These are phyloP conservation scores for Meganola albula DNA, from an alignment of 2,888 invertebrate genomes.

Conservation along the genomic window DNA sequence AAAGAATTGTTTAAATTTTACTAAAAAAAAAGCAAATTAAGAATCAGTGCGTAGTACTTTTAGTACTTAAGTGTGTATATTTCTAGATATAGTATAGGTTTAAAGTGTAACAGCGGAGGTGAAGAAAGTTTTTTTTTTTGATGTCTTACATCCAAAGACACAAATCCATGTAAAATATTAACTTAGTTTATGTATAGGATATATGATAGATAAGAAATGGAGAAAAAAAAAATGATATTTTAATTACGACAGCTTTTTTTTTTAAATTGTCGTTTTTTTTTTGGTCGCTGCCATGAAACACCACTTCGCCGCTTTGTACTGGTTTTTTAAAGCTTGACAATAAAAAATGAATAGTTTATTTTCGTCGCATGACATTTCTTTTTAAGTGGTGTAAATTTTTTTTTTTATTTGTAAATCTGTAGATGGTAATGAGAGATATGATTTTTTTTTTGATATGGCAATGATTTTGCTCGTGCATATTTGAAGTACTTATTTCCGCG, in stretches of 20 bases:
- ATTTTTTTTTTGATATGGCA: constrained; percentile 3
- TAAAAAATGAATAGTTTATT: constrained; percentile 22
- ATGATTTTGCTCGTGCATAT: constrained; percentile 21
- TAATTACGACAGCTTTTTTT: constrained; percentile 41
- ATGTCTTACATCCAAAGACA: constrained; percentile 33
- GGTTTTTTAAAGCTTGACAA: constrained; percentile 30
- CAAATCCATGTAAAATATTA: constrained; percentile 61
- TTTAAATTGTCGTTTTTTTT: constrained; percentile 22
- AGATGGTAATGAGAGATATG: constrained; percentile 3
- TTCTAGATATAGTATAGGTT: constrained; percentile 54
- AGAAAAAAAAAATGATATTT: constrained; percentile 63
- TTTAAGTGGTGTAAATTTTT: constrained; percentile 19
- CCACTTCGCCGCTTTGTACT: constrained; percentile 26
- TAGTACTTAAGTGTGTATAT: constrained; percentile 55
- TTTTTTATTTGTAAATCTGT: constrained; percentile 24
- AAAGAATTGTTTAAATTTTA: constrained; percentile 30
- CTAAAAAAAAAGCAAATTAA: constrained; percentile 12
- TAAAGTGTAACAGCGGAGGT: constrained; percentile 32
- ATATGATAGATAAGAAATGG: constrained; percentile 49
- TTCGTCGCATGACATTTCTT: constrained; percentile 16
- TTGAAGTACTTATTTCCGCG: too few species aligned
- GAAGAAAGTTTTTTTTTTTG: constrained; percentile 18
- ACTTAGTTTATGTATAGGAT: constrained; percentile 44
- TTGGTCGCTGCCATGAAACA: constrained; percentile 59
- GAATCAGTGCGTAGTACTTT: constrained; percentile 59